Evolutionary conservation across 2,113 vertebrate genomes (phyloP), one percentile per base, ranked within the genome.

Genomic region (Balaeniceps rex): DNA sequence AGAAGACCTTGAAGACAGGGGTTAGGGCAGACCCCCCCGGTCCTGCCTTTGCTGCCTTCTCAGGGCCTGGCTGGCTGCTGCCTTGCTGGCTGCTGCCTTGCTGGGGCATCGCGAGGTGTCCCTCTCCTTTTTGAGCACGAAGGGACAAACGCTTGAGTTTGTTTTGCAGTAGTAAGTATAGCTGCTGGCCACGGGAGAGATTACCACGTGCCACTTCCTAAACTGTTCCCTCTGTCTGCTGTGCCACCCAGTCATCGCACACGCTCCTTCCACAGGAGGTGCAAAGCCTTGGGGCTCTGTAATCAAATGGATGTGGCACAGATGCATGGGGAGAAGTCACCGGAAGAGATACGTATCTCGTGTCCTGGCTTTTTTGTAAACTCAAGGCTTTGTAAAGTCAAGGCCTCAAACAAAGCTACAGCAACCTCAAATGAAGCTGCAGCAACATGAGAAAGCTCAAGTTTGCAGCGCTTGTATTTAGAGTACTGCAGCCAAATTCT

Each of bases 331-430:
- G 55, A 91, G 83, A 47, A 75, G 14, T 22, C 66, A 3, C 75
- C 5, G 4, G 66, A 31, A 72, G 44, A 57, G 66, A 69, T 63
- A 0, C 4, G 0, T 14, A 84, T 47, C 87, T 91, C 9, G 0
- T 52, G 46, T 25, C 14, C 55, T 22, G 70, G 28, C 12, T 71
- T 8, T 78, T 10, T 4, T 9, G 68, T 18, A 1, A 42, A 15
- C 33, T 12, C 18, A 1, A 11, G 58, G 75, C 65, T 92, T 22
- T 18, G 64, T 65, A 1, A 7, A 36, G 61, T 15, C 63, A 21
- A 28, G 86, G 69, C 57, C 80, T 87, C 16, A 4, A 31, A 15
- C 55, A 6, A 12, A 71, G 87, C 92, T 71, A 1, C 60, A 31
- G 69, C 60, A 36, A 7, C 90, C 60, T 87, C 70, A 12, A 5